A percentile compares a stretch with the other conserved stretches of the same genome.
Evolutionary conservation across 2,797 vertebrate species (phyloP).

Genomic region (Centropyge bicolor): DNA sequence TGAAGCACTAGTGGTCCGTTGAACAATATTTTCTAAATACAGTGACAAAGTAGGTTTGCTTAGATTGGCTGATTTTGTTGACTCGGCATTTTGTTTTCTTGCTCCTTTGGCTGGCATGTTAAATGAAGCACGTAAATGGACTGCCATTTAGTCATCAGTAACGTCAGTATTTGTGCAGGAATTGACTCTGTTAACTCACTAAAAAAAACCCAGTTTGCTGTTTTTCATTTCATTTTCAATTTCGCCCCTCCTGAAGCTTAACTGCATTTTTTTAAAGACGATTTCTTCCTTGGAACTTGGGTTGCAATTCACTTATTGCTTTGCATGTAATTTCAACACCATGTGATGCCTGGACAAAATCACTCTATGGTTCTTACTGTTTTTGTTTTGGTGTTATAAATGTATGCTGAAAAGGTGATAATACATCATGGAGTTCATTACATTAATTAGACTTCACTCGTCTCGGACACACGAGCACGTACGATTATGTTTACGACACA

Average conservation of each 20-base stretch:
- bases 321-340: not conserved
- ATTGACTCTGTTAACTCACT: constrained; percentile 41
- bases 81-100: constrained; percentile 60
- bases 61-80: constrained; percentile 54
- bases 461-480: not conserved
- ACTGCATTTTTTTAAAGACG: not conserved
- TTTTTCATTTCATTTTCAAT: too few species aligned
- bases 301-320: not conserved
- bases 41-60: constrained; percentile 18
- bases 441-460: not conserved
- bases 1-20: not conserved
- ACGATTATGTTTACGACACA: not conserved
- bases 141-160: constrained; percentile 52
- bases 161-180: constrained; percentile 33
- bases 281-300: not conserved
- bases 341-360: not conserved
- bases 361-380: not conserved
- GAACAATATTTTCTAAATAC: constrained; percentile 15
- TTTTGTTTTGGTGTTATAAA: not conserved
- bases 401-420: not conserved
- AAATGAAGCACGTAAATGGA: constrained; percentile 57
- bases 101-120: constrained; percentile 40
- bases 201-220: constrained; percentile 10
- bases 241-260: not conserved
- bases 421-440: not conserved